These are phyloP conservation scores for Chiridota heheva DNA, from an alignment of 35 echinoderm and acorn worm species.

Conservation along the genomic window DNA sequence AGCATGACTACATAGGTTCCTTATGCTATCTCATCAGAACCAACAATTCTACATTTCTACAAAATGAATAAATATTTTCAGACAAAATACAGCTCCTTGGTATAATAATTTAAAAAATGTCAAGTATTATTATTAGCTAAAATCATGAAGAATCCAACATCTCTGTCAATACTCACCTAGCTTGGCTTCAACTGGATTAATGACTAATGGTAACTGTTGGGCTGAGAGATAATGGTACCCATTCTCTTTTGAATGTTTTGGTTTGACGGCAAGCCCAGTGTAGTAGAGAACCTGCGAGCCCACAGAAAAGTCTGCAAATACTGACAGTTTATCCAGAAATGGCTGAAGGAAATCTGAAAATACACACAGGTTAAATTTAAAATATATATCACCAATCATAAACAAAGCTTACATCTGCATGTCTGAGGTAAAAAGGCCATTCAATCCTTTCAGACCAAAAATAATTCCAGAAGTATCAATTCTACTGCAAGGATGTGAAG, in stretches of 20 bases:
- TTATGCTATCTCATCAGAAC: no score
- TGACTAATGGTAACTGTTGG: conserved; percentile 55
- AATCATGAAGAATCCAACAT: not conserved
- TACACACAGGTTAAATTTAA: not conserved
- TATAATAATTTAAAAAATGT: no score
- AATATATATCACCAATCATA: not conserved
- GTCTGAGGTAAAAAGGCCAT: not conserved
- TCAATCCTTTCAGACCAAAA: not conserved
- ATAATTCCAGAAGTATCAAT: not conserved
- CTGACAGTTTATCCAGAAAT: conserved; percentile 62
- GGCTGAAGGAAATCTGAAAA: conserved; percentile 77
- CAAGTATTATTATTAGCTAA: no score
- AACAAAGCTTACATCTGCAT: not conserved
- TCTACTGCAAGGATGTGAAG: not conserved
- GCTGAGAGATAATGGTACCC: conserved; percentile 45
- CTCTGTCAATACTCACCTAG: conserved; percentile 59
- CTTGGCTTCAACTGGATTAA: conserved; percentile 83
- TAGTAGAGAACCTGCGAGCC: conserved; percentile 91
- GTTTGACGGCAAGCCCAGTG: conserved; percentile 65
- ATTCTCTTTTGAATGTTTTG: conserved; percentile 36
- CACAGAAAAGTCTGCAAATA: conserved; percentile 89
- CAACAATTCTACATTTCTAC: no score
- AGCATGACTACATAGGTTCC: no score
- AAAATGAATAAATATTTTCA: no score
- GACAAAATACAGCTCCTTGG: no score